Conservation (phyloP, 2,113 vertebrate species). For the Pteropus alecto region DNA sequence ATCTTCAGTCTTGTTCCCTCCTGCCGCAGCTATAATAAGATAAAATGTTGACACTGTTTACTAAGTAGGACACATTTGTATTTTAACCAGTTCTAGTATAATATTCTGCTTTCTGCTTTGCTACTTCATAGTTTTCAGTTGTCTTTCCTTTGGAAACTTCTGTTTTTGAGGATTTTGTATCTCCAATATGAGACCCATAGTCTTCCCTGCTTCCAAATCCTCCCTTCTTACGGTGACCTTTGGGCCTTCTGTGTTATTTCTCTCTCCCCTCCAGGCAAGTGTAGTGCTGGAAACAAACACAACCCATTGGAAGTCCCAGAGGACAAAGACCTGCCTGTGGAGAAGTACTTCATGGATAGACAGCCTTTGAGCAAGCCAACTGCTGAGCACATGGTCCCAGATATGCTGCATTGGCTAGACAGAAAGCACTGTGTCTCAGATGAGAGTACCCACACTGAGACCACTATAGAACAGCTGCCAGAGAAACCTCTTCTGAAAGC, state of each 20-base stretch:
- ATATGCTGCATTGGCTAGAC: conserved; percentile 71
- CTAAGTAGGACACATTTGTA: too few species aligned
- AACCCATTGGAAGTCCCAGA: conserved; percentile 71
- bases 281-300: conserved; percentile 67
- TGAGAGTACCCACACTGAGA: conserved; percentile 77
- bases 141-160: not conserved
- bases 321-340: conserved; percentile 72
- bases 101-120: not conserved
- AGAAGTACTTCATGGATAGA: conserved; percentile 79
- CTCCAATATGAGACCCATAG: accelerated
- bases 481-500: conserved; percentile 79
- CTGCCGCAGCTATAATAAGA: not conserved
- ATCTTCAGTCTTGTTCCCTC: not conserved
- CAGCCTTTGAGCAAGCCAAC: conserved; percentile 71
- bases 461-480: conserved; percentile 76
- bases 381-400: too few species aligned
- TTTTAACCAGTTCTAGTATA: not conserved
- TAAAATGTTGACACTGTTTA: not conserved
- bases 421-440: conserved; percentile 85
- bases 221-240: not conserved
- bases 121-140: not conserved
- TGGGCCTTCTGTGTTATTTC: conserved; percentile 46
- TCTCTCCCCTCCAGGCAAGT: conserved; percentile 68
- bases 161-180: not conserved
- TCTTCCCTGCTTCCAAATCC: not conserved